Base-by-base conservation (phyloP, 2,113 vertebrate species). In the Pangasianodon gigas region DNA sequence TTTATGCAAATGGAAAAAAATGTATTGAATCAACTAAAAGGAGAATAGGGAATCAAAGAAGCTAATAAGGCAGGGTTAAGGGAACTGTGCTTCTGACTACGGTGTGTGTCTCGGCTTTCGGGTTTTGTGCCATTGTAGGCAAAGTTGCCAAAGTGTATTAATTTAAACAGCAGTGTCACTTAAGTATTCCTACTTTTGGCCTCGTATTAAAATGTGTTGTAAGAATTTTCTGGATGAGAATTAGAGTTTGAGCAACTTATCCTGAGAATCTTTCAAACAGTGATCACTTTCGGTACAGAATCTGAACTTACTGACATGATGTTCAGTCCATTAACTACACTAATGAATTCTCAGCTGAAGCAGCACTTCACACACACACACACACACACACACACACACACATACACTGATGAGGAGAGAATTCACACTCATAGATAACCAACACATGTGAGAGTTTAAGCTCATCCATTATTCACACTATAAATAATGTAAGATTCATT, bases 1-100 rank as follows among this genome's bases (percentile, higher is more conserved):
- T 96, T 96, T 96, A 96, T 96, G 96, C 96, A 96, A 96, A 96
- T 96, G 94, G 90, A 92, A 90, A 94, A 74, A 60, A 62, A 14
- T 95, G 96, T 96, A 96, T 96, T 96, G 95, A 96, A 96, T 96
- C 96, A 96, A 96, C 96, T 96, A 95, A 95, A 94, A 93, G 94
- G 94, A 95, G 95, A 95, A 95, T 94, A 91, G 95, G 88, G 95
- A 96, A 96, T 96, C 94, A 95, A 96, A 96, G 96, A 95, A 96
- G 96, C 94, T 95, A 96, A 96, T 96, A 82, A 54, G 79, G 56
- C 94, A 91, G 94, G 95, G 95, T 95, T 95, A 92, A 92, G 92
- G 92, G 95, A 96, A 95, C 95, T 94, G 94, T 93, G 94, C 93
- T 94, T 95, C 89, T 90, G 89, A 90, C 93, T 92, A 16, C 48